A percentile compares a stretch with the other conserved stretches of the same genome.
Conservation (phyloP, 2,888 invertebrate genomes). For the Ennomos quercinarius region DNA sequence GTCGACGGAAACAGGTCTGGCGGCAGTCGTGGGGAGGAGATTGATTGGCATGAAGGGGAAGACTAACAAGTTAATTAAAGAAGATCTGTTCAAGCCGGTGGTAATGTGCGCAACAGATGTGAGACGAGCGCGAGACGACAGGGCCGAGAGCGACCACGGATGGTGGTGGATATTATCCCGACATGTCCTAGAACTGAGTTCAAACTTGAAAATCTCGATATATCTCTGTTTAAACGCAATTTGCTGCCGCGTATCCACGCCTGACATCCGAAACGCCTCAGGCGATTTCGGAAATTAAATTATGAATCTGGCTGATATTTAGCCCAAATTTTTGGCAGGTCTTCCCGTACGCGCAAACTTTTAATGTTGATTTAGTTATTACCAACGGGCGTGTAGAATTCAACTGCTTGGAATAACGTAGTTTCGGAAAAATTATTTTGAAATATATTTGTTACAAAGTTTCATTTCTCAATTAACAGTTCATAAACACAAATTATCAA, state of each 20-base stretch:
- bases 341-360: constrained; percentile 13
- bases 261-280: constrained; percentile 42
- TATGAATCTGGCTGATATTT: constrained; percentile 42
- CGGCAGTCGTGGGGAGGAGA: constrained; percentile 22
- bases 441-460: too few relatives aligned
- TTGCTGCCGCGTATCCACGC: constrained; percentile 43
- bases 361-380: constrained; percentile 18
- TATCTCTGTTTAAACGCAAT: constrained; percentile 50
- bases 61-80: constrained; percentile 70
- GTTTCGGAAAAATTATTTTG: too few relatives aligned
- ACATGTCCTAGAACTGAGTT: constrained; percentile 50
- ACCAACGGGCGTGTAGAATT: neutral
- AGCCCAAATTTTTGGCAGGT: constrained; percentile 10
- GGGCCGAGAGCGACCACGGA: constrained; percentile 4
- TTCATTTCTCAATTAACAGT: too few relatives aligned
- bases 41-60: constrained; percentile 41
- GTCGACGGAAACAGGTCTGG: constrained; percentile 37
- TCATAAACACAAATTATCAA: too few relatives aligned
- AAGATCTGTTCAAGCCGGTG: constrained; percentile 55
- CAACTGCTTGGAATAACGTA: neutral
- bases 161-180: constrained; percentile 21
- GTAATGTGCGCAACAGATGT: constrained; percentile 46
- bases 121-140: constrained; percentile 19
- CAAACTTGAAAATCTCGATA: constrained; percentile 43
- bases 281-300: constrained; percentile 51